A percentile compares a stretch with the other conserved stretches of the same genome.
phyloP scores from a whole-genome alignment of 2,888 invertebrate species.

The Andricus quercusramuli region DNA sequence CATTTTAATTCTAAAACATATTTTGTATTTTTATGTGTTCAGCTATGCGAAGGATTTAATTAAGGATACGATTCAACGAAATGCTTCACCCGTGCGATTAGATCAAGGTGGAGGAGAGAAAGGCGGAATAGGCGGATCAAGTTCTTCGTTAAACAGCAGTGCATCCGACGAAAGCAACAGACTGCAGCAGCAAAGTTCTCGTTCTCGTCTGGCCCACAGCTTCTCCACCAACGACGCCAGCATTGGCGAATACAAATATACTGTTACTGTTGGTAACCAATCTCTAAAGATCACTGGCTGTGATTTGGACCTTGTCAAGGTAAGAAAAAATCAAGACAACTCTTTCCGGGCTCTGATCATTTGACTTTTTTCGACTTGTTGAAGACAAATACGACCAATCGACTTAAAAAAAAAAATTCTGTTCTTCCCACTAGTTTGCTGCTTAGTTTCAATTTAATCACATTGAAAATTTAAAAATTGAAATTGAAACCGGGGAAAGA shows the following conservation, averaged over 20 bases:
- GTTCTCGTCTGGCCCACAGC: conserved; percentile 86
- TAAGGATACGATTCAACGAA: conserved; percentile 96
- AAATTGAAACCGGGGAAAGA: too few species aligned
- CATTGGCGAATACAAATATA: conserved; percentile 93
- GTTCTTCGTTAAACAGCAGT: conserved; percentile 89
- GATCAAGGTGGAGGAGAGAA: conserved; percentile 81
- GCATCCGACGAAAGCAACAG: conserved; percentile 83
- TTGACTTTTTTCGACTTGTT: too few species aligned
- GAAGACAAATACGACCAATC: too few species aligned
- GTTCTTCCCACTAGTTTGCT: too few species aligned
- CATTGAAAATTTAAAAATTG: too few species aligned
- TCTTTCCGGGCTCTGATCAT: too few species aligned
- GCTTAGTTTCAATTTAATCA: too few species aligned
- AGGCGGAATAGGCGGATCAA: conserved; percentile 84
- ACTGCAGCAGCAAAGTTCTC: conserved; percentile 78
- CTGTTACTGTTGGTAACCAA: conserved; percentile 90
- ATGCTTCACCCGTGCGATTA: conserved; percentile 93
- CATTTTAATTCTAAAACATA: background rate
- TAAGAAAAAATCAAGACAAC: conserved; percentile 73
- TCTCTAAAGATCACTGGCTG: conserved; percentile 92
- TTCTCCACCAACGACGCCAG: conserved; percentile 91
- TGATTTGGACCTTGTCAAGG: conserved; percentile 91
- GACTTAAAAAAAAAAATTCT: too few species aligned
- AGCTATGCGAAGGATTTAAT: conserved; percentile 96
- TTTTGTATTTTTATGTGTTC: conserved; percentile 42